Percentiles rank a stretch among this genome's conserved stretches.
phyloP scores from a whole-genome alignment of 2,113 vertebrate species.

The Eublepharis macularius region DNA sequence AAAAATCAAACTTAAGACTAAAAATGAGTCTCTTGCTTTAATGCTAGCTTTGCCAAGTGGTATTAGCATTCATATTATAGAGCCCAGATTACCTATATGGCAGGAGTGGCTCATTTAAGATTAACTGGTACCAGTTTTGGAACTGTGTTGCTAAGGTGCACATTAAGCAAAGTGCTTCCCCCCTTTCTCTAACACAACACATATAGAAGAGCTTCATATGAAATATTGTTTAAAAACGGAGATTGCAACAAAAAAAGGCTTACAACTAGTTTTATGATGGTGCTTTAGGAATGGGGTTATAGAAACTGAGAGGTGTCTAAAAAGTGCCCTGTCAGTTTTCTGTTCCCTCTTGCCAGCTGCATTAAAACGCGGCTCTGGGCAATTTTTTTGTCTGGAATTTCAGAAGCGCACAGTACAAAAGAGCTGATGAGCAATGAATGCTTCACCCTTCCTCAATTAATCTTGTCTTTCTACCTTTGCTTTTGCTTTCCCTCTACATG shows the following conservation, averaged over 20 bases:
- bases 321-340: constrained; percentile 78
- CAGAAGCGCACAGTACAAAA: constrained; percentile 80
- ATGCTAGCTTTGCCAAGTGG: constrained; percentile 39
- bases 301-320: constrained; percentile 68
- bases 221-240: constrained; percentile 54
- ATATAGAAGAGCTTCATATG: constrained; percentile 38
- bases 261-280: constrained; percentile 43
- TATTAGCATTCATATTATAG: constrained; percentile 26
- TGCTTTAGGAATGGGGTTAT: constrained; percentile 56
- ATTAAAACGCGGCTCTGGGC: constrained; percentile 78
- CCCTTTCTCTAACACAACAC: neutral
- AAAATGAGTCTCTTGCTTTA: neutral
- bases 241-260: constrained; percentile 18
- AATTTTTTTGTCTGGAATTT: constrained; percentile 75
- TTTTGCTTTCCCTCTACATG: constrained; percentile 87
- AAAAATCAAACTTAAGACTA: neutral
- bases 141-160: constrained; percentile 47
- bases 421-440: constrained; percentile 95
- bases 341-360: constrained; percentile 66
- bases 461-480: constrained; percentile 97
- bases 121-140: constrained; percentile 42
- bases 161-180: constrained; percentile 10
- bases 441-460: constrained; percentile 95
- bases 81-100: constrained; percentile 29
- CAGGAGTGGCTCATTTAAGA: constrained; percentile 34